A percentile compares a stretch with the other conserved stretches of the same genome.
These are phyloP conservation scores for Orgyia antiqua DNA, from an alignment of 2,888 invertebrate species.

Conservation along the genomic window DNA sequence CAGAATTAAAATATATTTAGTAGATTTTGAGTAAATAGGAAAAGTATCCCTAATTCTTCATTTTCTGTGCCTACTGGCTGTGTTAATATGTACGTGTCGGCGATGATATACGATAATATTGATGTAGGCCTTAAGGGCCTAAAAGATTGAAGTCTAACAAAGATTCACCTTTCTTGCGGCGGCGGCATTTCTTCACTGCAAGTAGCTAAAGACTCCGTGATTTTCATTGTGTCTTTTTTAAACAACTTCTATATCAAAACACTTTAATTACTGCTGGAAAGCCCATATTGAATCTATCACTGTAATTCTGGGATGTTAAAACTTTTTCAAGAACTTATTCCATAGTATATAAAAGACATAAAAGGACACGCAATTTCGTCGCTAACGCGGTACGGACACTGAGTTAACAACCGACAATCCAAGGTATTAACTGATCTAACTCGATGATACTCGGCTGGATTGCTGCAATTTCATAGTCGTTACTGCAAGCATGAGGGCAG, in stretches of 20 bases:
- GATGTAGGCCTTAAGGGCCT: too few species aligned
- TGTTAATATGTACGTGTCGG: too few species aligned
- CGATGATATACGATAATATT: too few species aligned
- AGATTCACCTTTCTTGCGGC: conserved; percentile 32
- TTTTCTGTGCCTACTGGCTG: too few species aligned
- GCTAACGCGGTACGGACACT: conserved; percentile 39
- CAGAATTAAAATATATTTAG: too few species aligned
- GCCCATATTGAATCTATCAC: too few species aligned
- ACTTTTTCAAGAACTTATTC: too few species aligned
- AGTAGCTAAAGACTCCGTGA: conserved; percentile 42
- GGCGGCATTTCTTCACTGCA: conserved; percentile 26
- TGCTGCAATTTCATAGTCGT: conserved; percentile 66
- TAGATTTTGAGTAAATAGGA: too few species aligned
- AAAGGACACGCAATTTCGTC: conserved; percentile 32
- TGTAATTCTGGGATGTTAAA: too few species aligned
- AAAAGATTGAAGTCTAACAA: too few species aligned
- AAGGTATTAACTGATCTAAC: conserved; percentile 56
- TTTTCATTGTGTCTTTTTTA: conserved; percentile 50
- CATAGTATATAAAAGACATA: conserved; percentile 4
- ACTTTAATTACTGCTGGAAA: neutral
- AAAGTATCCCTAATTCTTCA: too few species aligned
- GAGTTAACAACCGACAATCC: conserved; percentile 35
- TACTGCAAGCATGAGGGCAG: conserved; percentile 61
- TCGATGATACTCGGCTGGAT: conserved; percentile 57
- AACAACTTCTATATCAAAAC: neutral